Percentiles rank a stretch among this genome's conserved stretches.
Evolutionary conservation across 2,888 invertebrate species (phyloP).

Genomic region (Polydesmus complanatus): DNA sequence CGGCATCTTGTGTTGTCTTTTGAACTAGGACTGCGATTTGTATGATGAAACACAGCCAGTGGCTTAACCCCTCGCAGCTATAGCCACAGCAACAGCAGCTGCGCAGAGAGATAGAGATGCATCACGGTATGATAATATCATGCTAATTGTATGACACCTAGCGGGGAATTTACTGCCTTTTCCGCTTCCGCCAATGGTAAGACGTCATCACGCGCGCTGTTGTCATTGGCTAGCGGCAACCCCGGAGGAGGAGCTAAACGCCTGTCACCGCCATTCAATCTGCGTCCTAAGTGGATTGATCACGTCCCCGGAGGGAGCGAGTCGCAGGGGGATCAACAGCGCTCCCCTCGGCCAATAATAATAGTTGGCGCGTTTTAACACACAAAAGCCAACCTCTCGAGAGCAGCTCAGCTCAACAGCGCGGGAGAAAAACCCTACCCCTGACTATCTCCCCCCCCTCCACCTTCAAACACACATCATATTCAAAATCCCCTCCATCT

Average conservation of each 20-base stretch:
- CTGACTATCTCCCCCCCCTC: too few species aligned
- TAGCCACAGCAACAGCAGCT: not conserved
- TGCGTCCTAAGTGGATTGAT: slow-evolving; percentile 8
- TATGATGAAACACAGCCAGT: too few species aligned
- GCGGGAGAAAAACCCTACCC: too few species aligned
- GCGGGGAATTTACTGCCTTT: not conserved
- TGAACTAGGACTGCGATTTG: not conserved
- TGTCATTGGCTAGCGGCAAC: slow-evolving; percentile 2
- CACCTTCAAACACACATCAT: too few species aligned
- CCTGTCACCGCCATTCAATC: slow-evolving; percentile 7
- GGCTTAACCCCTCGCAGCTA: too few species aligned
- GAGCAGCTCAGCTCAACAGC: slow-evolving; percentile 18
- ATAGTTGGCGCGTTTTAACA: slow-evolving; percentile 4
- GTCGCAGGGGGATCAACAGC: slow-evolving; percentile 5
- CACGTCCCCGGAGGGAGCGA: slow-evolving; percentile 12
- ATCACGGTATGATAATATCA: slow-evolving; percentile 1
- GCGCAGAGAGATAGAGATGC: not conserved
- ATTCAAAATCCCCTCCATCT: not conserved
- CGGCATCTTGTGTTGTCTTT: too few species aligned
- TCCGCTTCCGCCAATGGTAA: not conserved
- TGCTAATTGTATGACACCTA: slow-evolving; percentile 4
- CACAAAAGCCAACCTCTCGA: slow-evolving; percentile 27
- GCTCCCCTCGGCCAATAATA: slow-evolving; percentile 2
- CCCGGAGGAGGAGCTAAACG: not conserved
- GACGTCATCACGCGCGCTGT: not conserved